Base-by-base conservation (phyloP, 2,113 vertebrate species). In the Sorex araneus region DNA sequence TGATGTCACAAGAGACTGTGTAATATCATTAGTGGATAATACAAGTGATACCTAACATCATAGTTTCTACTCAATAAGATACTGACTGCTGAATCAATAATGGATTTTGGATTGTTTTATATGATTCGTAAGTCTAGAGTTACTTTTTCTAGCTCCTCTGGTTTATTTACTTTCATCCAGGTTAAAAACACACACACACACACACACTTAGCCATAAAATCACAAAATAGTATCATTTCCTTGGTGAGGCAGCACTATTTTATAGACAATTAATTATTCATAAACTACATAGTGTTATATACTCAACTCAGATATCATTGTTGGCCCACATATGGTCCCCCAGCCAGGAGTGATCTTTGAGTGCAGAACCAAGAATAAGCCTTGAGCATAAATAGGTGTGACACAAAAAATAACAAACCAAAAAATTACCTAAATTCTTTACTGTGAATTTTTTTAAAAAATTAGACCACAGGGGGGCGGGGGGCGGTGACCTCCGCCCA, bases 31-130 rank as follows among this genome's bases (percentile, higher is more conserved):
- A 54, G 16, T 45, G 15, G 9, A 23, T 63, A 36, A 16, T 45
- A 23, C 9, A 63, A 36, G 18, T 54, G 45, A 63, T 63, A 43
- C 23, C 7, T 87, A 74, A 64, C 18, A 36, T 88, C n/a, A 40
- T 15, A 50, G 45, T 45, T 63, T 32, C 36, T 30, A 91, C 27
- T 8, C 25, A 80, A 28, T 19, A 81, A 76, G 3, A 66, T 63
- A 57, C 10, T 54, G 25, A 60, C 8, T 57, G 36, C 27, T 84
- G 21, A 91, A 75, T 79, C 11, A 57, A 25, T 80, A 54, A 87
- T 57, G 75, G 19, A 64, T 85, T 89, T 36, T n/a, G 40, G 28
- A n/a, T 34, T 57, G 70, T 32, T 81, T 84, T 91, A 64, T 43
- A 3, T 4, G 2, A 70, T 34, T 71, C 36, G 3, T 34, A 81